Evolutionary conservation across 2,113 vertebrate species (phyloP).

Genomic region (Hippocampus guttulatus): DNA sequence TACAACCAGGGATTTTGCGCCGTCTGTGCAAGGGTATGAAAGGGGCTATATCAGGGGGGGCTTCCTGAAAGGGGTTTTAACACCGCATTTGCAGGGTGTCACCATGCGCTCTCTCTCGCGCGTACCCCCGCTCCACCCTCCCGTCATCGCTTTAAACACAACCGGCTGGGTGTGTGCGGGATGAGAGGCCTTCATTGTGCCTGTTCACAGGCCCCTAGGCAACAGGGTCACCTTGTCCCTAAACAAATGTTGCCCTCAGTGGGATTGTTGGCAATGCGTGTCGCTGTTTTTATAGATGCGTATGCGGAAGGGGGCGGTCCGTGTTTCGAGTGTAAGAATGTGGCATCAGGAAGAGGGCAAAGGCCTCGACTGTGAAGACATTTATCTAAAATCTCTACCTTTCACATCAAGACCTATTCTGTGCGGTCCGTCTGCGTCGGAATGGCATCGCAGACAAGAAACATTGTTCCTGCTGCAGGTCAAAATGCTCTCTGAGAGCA

Average conservation of each 20-base stretch:
- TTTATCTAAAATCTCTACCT: slow-evolving; percentile 73
- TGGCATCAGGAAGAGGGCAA: slow-evolving; percentile 64
- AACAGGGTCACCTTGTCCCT: slow-evolving; percentile 76
- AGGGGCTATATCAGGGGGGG: slow-evolving; percentile 60
- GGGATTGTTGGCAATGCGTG: slow-evolving; percentile 61
- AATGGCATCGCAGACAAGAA: slow-evolving; percentile 45
- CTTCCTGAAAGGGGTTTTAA: slow-evolving; percentile 64
- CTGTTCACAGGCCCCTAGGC: slow-evolving; percentile 74
- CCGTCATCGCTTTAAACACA: slow-evolving; percentile 49
- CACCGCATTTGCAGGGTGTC: slow-evolving; percentile 55
- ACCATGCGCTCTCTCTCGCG: slow-evolving; percentile 45
- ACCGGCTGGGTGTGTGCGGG: slow-evolving; percentile 66
- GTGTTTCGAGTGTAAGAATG: slow-evolving; percentile 62
- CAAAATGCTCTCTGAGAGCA: slow-evolving; percentile 46
- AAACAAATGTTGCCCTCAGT: slow-evolving; percentile 71
- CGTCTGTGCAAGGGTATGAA: slow-evolving; percentile 63
- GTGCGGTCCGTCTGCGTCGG: slow-evolving; percentile 49
- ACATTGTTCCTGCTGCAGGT: slow-evolving; percentile 41
- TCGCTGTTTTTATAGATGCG: slow-evolving; percentile 37
- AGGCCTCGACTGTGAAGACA: slow-evolving; percentile 67
- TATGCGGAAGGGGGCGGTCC: slow-evolving; percentile 33
- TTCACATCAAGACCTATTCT: slow-evolving; percentile 68
- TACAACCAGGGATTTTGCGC: slow-evolving; percentile 63
- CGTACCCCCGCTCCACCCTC: slow-evolving; percentile 23
- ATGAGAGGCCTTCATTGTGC: slow-evolving; percentile 74